Base-by-base conservation (phyloP, 2,797 vertebrate species). In the Melanotaenia boesemani region DNA sequence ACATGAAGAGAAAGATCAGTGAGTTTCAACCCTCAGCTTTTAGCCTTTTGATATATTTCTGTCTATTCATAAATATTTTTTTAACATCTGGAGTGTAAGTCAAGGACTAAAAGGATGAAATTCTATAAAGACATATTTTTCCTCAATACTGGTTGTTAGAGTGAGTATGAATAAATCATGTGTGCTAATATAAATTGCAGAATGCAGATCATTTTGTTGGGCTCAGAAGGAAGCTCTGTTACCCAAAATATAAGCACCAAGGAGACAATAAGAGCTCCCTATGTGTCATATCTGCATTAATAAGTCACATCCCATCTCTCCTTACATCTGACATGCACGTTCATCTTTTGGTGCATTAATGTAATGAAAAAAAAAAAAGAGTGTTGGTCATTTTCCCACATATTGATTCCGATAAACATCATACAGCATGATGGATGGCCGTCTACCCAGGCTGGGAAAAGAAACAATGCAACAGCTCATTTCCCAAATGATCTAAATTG, bases 1-100 rank as follows among this genome's bases (percentile, higher is more conserved):
- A 96, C 79, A 85, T 60, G 81, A 97, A 96, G 89, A 95, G 96
- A 77, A 99, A 98, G 86, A 99, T 99, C 88, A 97, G 98, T 99
- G 89, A 93, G 97, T 95, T 50, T 67, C 16, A 22, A 54, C 50
- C 4, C 2, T n/a, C 30, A 39, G 0, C 11, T 20, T 9, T 24
- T 0, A 30, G 34, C 18, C 30, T 15, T 28, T 48, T 56, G 16
- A 46, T 46, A 18, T 16, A 13, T 16, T 15, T 44, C 37, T 13
- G 10, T 12, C 37, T 39, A 13, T 39, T 39, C 11, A 2, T 13
- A 13, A 4, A 9, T 2, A 18, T 22, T 46, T 26, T 69, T 36
- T 20, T 26, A 22, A 37, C 28, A 24, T 54, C 5, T 54, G 10
- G 11, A 12, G 10, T 24, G 20, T 36, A 44, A 63, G n/a, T 28